phyloP scores from a whole-genome alignment of 1,140 invertebrate genomes.

The Drosophila subpulchrella region DNA sequence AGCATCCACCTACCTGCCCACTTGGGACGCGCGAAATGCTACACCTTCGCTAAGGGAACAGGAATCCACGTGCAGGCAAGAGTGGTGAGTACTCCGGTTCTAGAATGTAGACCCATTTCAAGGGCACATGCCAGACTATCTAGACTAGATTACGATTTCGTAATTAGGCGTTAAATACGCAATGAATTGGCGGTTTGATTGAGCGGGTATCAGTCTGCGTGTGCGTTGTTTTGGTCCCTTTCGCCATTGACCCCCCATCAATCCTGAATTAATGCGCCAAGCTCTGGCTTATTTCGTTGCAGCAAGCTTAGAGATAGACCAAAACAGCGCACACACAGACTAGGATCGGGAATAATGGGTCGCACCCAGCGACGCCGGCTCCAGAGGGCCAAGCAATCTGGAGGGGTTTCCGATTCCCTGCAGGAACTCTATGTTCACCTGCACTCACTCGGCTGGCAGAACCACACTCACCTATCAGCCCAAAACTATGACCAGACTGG shows the following conservation, averaged over 20 bases:
- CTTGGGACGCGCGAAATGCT: constrained; percentile 40
- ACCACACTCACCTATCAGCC: constrained; percentile 54
- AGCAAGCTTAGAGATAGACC: constrained; percentile 62
- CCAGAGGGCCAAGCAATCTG: constrained; percentile 3
- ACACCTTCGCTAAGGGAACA: constrained; percentile 25
- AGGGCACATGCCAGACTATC: constrained; percentile 60
- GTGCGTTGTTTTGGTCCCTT: constrained; percentile 77
- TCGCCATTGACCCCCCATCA: not conserved
- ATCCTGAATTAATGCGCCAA: constrained; percentile 41
- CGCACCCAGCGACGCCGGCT: constrained; percentile 63
- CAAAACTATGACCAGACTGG: constrained; percentile 54
- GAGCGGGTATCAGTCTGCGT: constrained; percentile 43
- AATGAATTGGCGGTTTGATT: constrained; percentile 45
- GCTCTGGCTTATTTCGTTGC: constrained; percentile 79
- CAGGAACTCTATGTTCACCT: constrained; percentile 57
- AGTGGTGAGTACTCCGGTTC: constrained; percentile 58
- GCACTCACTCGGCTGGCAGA: constrained; percentile 59
- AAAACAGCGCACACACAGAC: constrained; percentile 72
- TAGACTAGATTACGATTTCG: constrained; percentile 66
- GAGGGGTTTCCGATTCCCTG: constrained; percentile 8
- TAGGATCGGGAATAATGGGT: constrained; percentile 56
- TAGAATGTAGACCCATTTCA: constrained; percentile 32
- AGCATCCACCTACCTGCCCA: constrained; percentile 56
- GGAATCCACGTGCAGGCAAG: constrained; percentile 38
- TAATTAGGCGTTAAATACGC: constrained; percentile 45